phyloP scores from a whole-genome alignment of 2,888 invertebrate genomes.

The Drosophila helvetica region DNA sequence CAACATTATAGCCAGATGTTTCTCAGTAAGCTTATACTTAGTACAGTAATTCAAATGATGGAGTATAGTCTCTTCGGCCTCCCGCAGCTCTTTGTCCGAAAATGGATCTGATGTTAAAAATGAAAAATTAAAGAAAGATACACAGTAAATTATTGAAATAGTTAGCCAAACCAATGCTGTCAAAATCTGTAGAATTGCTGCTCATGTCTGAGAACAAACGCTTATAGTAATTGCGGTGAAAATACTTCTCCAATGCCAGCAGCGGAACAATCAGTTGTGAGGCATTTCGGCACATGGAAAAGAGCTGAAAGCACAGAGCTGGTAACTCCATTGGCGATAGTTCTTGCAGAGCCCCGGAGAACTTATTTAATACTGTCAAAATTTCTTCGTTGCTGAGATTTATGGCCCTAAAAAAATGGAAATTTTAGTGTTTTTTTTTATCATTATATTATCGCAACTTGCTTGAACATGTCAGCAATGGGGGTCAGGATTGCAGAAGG shows the following conservation, averaged over 20 bases:
- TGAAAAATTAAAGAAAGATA: rapidly evolving
- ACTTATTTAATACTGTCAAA: constrained; percentile 85
- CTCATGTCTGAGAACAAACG: constrained; percentile 81
- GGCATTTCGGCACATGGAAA: constrained; percentile 85
- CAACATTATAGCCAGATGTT: constrained; percentile 77
- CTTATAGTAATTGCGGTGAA: constrained; percentile 83
- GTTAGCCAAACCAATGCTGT: constrained; percentile 80
- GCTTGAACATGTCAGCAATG: constrained; percentile 88
- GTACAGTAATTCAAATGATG: constrained; percentile 85
- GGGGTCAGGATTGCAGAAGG: constrained; percentile 85
- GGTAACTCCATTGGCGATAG: constrained; percentile 86
- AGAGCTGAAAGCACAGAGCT: constrained; percentile 86
- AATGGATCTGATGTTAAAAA: constrained; percentile 78
- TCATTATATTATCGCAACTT: constrained; percentile 43
- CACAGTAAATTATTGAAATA: neutral
- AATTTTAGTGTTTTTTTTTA: neutral
- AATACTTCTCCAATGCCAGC: constrained; percentile 85
- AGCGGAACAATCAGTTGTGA: constrained; percentile 84
- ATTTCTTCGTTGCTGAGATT: constrained; percentile 85
- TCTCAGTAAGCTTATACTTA: constrained; percentile 81
- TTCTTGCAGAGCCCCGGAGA: constrained; percentile 85
- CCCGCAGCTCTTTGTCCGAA: constrained; percentile 85
- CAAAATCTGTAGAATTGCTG: constrained; percentile 82
- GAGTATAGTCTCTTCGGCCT: constrained; percentile 87
- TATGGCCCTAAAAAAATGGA: constrained; percentile 84